Evolutionary conservation across 2,797 vertebrate genomes (phyloP).

Genomic region (Betta splendens): DNA sequence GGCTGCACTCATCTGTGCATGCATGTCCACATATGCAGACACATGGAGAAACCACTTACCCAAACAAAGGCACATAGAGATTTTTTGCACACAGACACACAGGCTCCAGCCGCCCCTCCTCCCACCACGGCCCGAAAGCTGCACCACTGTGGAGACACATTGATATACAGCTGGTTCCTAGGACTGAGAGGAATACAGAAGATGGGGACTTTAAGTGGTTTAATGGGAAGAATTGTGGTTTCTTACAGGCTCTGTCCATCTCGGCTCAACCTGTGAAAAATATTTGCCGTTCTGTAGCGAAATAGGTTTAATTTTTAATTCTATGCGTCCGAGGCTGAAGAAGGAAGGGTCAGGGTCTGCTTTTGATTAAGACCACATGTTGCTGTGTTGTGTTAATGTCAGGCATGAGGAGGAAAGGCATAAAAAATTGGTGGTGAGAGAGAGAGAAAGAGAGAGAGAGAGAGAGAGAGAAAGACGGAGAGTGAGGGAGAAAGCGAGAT

Average conservation of each 20-base stretch:
- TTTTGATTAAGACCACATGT: slow-evolving; percentile 80
- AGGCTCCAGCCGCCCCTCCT: slow-evolving; percentile 55
- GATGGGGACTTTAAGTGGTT: neutral
- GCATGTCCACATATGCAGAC: slow-evolving; percentile 30
- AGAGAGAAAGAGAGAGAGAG: slow-evolving; percentile 38
- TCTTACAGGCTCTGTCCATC: slow-evolving; percentile 16
- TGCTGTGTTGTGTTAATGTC: slow-evolving; percentile 75
- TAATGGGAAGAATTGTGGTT: neutral
- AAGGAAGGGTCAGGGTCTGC: slow-evolving; percentile 68
- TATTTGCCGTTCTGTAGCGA: slow-evolving; percentile 18
- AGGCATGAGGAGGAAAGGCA: slow-evolving; percentile 43
- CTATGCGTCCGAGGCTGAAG: slow-evolving; percentile 37
- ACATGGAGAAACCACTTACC: slow-evolving; percentile 35
- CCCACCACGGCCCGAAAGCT: slow-evolving; percentile 41
- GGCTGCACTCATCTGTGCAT: slow-evolving; percentile 25
- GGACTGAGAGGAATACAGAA: slow-evolving; percentile 16
- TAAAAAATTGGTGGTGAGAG: slow-evolving; percentile 31
- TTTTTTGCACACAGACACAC: slow-evolving; percentile 56
- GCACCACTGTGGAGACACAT: slow-evolving; percentile 43
- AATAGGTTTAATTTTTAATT: slow-evolving; percentile 34
- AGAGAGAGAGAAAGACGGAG: slow-evolving; percentile 22
- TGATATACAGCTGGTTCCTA: slow-evolving; percentile 38
- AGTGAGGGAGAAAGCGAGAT: slow-evolving; percentile 6
- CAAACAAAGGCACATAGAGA: slow-evolving; percentile 58
- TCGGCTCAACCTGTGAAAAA: slow-evolving; percentile 12